Evolutionary conservation across 30 jellyfish, hydroid and myxozoan genomes (phyloP), one percentile per base, ranked within the genome.

Genomic region (Pseudorhiza aurosa): DNA sequence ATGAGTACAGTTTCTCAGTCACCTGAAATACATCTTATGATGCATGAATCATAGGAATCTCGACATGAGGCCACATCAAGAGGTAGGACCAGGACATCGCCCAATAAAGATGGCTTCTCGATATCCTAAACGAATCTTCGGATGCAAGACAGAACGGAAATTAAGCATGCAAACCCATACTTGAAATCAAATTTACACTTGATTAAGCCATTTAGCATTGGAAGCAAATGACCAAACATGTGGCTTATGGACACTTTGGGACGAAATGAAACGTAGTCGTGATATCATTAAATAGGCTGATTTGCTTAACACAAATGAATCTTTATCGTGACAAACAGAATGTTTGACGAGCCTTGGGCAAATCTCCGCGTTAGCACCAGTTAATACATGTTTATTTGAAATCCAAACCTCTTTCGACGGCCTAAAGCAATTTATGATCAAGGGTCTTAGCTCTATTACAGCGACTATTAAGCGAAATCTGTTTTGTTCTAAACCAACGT

Each of bases 241-340:
- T n/a, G n/a, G n/a, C 67, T 1, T 64, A 8, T 1, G 58, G 58
- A 64, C 60, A 33, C 19, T 35, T 64, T 64, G 33, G 51, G 77
- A 39, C 35, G 21, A 12, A 53, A 14, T 64, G 21, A 12, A 53
- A 14, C 35, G 24, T 58, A 30, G 18, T 64, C 35, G 21, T 35
- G 36, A 33, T 19, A 40, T 37, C 86, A 73, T 73, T 73, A 73
- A n/a, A 33, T 10, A 26, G 86, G 51, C 75, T 49, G 75, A 73
- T 2, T 73, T 73, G 27, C 74, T 51, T 56, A 24, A 31, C 40
- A 11, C 43, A 4, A 22, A 55, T 35, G 75, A 73, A 51, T 36
- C 46, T 24, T 0, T 49, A 21, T 73, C 86, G 86, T 73, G 86
- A 73, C 86, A 68, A 68, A 68, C 46, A 35, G 75, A 27, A 73